These are phyloP conservation scores for Suncus etruscus DNA, from an alignment of 2,113 vertebrate species.

Conservation along the genomic window DNA sequence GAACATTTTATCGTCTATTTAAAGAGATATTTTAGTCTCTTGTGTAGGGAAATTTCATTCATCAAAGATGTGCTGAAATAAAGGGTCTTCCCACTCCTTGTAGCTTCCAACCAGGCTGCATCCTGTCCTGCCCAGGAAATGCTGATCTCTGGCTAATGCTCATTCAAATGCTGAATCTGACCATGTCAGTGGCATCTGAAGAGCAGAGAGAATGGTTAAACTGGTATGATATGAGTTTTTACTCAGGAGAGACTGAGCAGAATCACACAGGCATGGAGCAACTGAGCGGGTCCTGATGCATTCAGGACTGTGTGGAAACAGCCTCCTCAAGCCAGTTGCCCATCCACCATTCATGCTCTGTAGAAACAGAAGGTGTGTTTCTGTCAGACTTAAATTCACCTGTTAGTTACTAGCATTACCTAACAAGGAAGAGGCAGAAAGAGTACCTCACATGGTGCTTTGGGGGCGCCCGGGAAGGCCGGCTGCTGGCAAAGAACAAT, in stretches of 20 bases:
- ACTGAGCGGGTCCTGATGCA: neutral
- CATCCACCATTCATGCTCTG: neutral
- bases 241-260: neutral
- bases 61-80: neutral
- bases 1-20: neutral
- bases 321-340: neutral
- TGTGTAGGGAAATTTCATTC: neutral
- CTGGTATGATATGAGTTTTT: neutral
- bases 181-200: neutral
- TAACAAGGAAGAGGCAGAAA: neutral
- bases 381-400: neutral
- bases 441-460: neutral
- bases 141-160: neutral
- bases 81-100: fast-evolving
- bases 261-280: too few species aligned
- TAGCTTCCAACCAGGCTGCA: neutral
- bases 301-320: neutral
- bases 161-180: neutral
- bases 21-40: neutral
- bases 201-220: neutral
- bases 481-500: neutral
- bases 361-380: neutral
- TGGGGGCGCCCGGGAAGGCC: neutral
- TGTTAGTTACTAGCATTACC: neutral
- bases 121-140: neutral